A percentile compares a stretch with the other conserved stretches of the same genome.
Evolutionary conservation across 92 coral and sea anemone genomes (phyloP).

Genomic region (Metridium senile): DNA sequence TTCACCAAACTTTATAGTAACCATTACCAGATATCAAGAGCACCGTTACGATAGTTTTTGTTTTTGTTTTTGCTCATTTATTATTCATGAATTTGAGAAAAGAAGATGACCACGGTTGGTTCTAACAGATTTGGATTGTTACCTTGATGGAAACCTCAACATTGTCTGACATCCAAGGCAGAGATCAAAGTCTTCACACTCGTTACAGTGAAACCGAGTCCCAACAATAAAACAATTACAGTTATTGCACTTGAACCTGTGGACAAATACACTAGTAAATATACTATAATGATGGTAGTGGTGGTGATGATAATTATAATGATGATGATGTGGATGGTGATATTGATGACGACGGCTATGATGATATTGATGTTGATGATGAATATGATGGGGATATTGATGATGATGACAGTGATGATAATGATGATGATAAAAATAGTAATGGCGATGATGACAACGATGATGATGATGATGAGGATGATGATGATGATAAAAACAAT

Average conservation of each 20-base stretch:
- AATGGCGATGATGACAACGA: background rate
- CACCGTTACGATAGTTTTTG: too few relatives aligned
- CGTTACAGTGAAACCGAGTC: slow-evolving; percentile 91
- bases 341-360: background rate
- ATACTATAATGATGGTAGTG: background rate
- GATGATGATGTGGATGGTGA: background rate
- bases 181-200: slow-evolving; percentile 85
- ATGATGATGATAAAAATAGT: background rate
- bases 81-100: too few relatives aligned
- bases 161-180: slow-evolving; percentile 91
- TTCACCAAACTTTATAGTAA: too few relatives aligned
- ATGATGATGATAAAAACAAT: background rate
- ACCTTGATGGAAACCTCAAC: slow-evolving; percentile 77
- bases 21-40: too few relatives aligned
- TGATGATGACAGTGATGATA: too few relatives aligned
- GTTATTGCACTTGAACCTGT: slow-evolving; percentile 83
- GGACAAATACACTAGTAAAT: background rate
- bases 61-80: too few relatives aligned
- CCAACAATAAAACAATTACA: slow-evolving; percentile 89
- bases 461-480: background rate
- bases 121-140: too few relatives aligned
- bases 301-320: background rate
- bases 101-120: too few relatives aligned
- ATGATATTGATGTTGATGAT: background rate
- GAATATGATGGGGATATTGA: background rate